Evolutionary conservation across 2,113 vertebrate species (phyloP), one percentile per base, ranked within the genome.

Genomic region (Lepisosteus oculatus): DNA sequence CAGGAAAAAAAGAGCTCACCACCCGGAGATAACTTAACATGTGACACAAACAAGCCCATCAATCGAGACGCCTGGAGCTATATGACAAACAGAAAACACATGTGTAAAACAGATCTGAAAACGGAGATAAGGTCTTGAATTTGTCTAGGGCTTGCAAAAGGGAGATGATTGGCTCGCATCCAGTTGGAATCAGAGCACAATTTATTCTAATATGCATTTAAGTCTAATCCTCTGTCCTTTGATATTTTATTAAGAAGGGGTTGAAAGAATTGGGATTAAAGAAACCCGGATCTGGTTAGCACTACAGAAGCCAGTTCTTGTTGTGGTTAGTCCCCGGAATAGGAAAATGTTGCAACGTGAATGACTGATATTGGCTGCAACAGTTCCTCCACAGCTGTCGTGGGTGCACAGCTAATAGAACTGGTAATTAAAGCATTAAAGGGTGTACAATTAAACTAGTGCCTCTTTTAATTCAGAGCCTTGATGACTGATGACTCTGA

Each of bases 181-280:
- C 70, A 65, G 51, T 12, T 13, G 12, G 43, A 72, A 65, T 14
- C 15, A 72, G 70, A 41, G 45, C 47, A 29, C 55, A 61, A 71
- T 71, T 71, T 71, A 71, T 64, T 71, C 70, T 71, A 72, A 72
- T 72, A 64, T 72, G 63, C 55, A 55, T 72, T 66, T 67, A 55
- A 55, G 61, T 65, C 12, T 65, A 72, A 61, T 72, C 71, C 66
- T 9, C 72, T 41, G 56, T n/a, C 41, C 56, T 73, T 68, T 73
- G 66, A 73, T 68, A 68, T 73, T 55, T 59, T 45, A 73, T 73
- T 68, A 68, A 68, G 68, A 68, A 3, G 44, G 56, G 47, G 65
- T 12, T 68, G 65, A 68, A 57, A 59, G 65, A 55, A 43, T 9
- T 62, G 43, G 57, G 72, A 68, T 73, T 61, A 73, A 68, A 72